Percentiles rank a stretch among this genome's conserved stretches.
Evolutionary conservation across 2,888 invertebrate species (phyloP).

Genomic region (Caradrina clavipalpis): DNA sequence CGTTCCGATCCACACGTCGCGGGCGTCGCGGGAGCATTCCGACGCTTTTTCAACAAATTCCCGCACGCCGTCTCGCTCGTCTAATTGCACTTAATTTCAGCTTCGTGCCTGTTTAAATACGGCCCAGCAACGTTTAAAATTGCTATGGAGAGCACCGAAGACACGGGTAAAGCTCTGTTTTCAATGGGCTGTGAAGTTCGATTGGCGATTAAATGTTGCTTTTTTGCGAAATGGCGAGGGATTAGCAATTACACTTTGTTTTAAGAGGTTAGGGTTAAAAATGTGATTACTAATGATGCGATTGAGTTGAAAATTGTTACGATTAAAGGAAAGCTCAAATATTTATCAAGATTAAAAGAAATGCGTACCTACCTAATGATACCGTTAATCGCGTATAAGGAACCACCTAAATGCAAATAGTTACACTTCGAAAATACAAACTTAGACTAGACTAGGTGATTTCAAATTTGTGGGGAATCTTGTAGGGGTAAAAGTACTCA

Average conservation of each 20-base stretch:
- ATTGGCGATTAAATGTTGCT: conserved; percentile 52
- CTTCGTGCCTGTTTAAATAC: conserved; percentile 88
- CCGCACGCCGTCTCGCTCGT: conserved; percentile 82
- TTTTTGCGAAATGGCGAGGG: conserved; percentile 43
- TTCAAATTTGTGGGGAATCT: too few relatives aligned
- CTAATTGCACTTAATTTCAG: conserved; percentile 88
- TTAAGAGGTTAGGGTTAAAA: conserved; percentile 33
- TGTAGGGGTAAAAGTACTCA: too few relatives aligned
- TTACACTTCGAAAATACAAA: too few relatives aligned
- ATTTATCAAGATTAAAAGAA: neutral
- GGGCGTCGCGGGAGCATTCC: conserved; percentile 82
- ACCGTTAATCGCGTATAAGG: too few relatives aligned
- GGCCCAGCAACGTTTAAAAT: conserved; percentile 76
- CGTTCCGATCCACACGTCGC: conserved; percentile 82
- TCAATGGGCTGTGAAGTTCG: conserved; percentile 56
- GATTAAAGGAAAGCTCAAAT: neutral
- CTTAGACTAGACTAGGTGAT: too few relatives aligned
- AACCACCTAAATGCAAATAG: too few relatives aligned
- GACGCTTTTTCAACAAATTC: conserved; percentile 83
- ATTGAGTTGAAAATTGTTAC: conserved; percentile 1
- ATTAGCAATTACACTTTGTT: conserved; percentile 52
- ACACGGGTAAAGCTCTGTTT: conserved; percentile 58
- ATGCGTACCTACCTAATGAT: neutral
- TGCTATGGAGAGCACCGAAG: conserved; percentile 68
- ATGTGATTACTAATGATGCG: conserved; percentile 11